Base-by-base conservation (phyloP, 2,797 vertebrate species). In the Cryptoprocta ferox region DNA sequence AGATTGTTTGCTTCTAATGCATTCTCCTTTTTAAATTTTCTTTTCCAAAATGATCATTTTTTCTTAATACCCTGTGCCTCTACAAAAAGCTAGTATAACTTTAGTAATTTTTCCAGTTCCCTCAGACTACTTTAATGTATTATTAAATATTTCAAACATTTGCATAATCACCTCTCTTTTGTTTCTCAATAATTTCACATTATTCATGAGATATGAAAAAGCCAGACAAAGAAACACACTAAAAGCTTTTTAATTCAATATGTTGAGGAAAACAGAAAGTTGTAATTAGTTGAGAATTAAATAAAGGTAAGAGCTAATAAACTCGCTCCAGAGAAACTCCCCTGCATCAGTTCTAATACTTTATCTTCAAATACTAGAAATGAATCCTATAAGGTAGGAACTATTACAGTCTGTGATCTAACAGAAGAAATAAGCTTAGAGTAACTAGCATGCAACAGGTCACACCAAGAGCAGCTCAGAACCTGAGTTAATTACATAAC, bases 111-210 rank as follows among this genome's bases (percentile, higher is more conserved):
- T 89, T 82, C 61, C 65, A 88, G 13, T 94, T 96, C n/a, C 48
- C 80, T 78, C 81, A 39, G 59, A 91, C 80, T 96, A 81, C 7
- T 81, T 97, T 93, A 81, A 75, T 53, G 37, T 80, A 73, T 65
- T 92, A 91, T 93, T 89, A 97, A 96, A 85, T 86, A 96, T 93
- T 94, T 96, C 63, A 78, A 91, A 45, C 48, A 92, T 94, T 93
- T 97, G 86, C 82, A 97, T 96, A 97, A 97, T 98, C 90, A 61
- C 45, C 42, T 90, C 83, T 95, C 80, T 94, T 94, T 94, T 89
- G 13, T 96, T 95, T 96, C 87, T 93, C 88, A 95, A 42, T 94
- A 92, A 96, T 84, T 78, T 35, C 66, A 85, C 56, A 92, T 94
- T 95, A 92, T 90, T 96, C 89, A 66, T 9, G 37, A 94, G 48